A percentile compares a stretch with the other conserved stretches of the same genome.
Conservation (phyloP, 2,888 invertebrate species). For the Oligia fasciuncula region DNA sequence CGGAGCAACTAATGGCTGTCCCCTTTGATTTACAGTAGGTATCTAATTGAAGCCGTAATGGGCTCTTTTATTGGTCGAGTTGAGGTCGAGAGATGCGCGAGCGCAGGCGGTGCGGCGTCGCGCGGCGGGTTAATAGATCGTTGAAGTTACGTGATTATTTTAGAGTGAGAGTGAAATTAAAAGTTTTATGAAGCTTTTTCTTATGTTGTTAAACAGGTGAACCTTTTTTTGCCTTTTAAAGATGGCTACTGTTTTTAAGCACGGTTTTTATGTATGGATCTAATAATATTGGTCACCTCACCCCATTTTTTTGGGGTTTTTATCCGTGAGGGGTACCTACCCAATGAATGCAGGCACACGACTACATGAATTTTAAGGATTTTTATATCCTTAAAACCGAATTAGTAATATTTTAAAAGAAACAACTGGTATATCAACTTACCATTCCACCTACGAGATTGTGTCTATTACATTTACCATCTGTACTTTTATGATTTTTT, state of each 20-base stretch:
- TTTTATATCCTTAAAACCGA: neutral
- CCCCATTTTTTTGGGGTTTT: neutral
- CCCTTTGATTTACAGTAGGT: slow-evolving; percentile 54
- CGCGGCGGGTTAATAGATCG: slow-evolving; percentile 29
- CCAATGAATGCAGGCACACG: neutral
- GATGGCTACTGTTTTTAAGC: neutral
- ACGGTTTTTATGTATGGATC: neutral
- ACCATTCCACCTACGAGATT: neutral
- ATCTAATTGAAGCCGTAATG: slow-evolving; percentile 61
- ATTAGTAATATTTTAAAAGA: neutral
- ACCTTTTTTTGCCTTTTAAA: too few species aligned
- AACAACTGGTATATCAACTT: neutral
- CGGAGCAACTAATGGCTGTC: slow-evolving; percentile 50
- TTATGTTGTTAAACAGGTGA: neutral
- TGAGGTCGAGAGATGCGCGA: slow-evolving; percentile 34
- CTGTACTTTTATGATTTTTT: too few species aligned
- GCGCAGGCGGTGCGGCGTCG: neutral
- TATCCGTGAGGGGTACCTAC: too few species aligned
- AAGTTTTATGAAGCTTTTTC: neutral
- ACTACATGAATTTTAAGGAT: neutral
- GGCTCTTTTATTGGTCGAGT: slow-evolving; percentile 53
- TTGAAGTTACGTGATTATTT: slow-evolving; percentile 15
- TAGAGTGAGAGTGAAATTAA: slow-evolving; percentile 2
- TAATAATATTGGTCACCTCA: neutral
- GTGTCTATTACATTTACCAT: neutral